A percentile compares a stretch with the other conserved stretches of the same genome.
Evolutionary conservation across 1,140 invertebrate species (phyloP).

Genomic region (Neoseiulus cucumeris): DNA sequence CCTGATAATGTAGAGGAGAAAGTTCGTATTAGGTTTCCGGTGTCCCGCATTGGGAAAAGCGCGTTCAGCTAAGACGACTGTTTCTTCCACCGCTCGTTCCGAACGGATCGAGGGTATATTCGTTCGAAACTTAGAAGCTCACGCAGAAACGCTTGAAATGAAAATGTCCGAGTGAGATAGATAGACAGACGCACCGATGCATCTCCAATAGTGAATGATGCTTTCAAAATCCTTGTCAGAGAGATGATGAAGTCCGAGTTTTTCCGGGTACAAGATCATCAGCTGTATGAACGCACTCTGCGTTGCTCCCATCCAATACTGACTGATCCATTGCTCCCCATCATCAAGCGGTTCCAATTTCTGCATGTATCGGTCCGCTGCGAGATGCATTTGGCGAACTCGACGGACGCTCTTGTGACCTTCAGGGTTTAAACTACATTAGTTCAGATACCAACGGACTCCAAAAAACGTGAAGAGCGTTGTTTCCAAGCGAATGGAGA

Average conservation of each 20-base stretch:
- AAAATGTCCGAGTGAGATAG: neutral
- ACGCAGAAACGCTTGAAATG: too few species aligned
- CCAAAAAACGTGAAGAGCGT: too few species aligned
- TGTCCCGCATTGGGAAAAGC: too few species aligned
- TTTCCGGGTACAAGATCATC: conserved; percentile 39
- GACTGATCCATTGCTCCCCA: conserved; percentile 31
- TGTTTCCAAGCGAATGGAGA: too few species aligned
- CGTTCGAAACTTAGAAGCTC: too few species aligned
- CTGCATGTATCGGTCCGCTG: neutral
- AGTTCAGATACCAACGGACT: too few species aligned
- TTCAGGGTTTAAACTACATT: neutral
- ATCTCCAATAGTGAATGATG: conserved; percentile 59
- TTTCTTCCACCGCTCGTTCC: too few species aligned
- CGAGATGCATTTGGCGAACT: neutral
- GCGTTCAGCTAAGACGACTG: too few species aligned
- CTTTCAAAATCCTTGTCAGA: conserved; percentile 41
- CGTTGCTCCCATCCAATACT: conserved; percentile 60
- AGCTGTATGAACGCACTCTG: conserved; percentile 49
- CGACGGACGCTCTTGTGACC: neutral
- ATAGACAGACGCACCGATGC: conserved; percentile 36
- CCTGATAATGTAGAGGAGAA: neutral
- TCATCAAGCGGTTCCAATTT: neutral
- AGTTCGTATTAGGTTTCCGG: too few species aligned
- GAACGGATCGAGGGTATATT: too few species aligned
- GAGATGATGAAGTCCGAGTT: conserved; percentile 37